Evolutionary conservation across 2,113 vertebrate genomes (phyloP), one percentile per base, ranked within the genome.

Genomic region (Cichladusa arquata): DNA sequence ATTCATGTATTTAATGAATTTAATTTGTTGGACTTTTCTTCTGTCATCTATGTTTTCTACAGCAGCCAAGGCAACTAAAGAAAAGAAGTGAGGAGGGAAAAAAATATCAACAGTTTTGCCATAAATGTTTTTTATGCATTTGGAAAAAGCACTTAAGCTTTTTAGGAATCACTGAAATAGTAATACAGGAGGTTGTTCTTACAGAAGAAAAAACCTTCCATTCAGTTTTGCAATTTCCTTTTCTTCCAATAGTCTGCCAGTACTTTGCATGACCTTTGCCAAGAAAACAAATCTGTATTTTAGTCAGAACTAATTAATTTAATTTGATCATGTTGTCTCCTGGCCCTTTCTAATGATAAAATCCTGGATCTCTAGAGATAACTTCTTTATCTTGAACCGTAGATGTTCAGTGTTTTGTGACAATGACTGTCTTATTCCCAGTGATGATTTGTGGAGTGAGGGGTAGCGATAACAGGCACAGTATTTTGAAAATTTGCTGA

Each of bases 51-150:
- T 36, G 6, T 56, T 92, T 86, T 65, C 33, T 88, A 19, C 3
- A 58, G 5, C 8, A 54, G 31, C 4, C 6, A 48, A 69, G 44
- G 11, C 76, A 67, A 53, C 14, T 20, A 11, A 78, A 81, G 24
- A 53, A 81, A 34, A 33, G 11, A 48, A 15, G 3, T 3, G 1
- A 4, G 3, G 4, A 24, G 4, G 5, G 18, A 9, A 13, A 53
- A 51, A 12, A 66, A 57, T 40, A 9, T 5, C 16, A 90, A 57
- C 0, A 0, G 31, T 54, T 73, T 61, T 48, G 3, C 44, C 9
- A 48, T 25, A 90, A 54, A 10, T 40, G 1, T 50, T 8, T 60
- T 76, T 38, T 71, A 34, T 50, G 19, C 1, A 1, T 12, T 53
- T 76, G 65, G 3, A 38, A 54, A 73, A 80, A 48, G 5, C 6